These are phyloP conservation scores for Trogon surrucura DNA, from an alignment of 2,113 vertebrate genomes.

Conservation along the genomic window DNA sequence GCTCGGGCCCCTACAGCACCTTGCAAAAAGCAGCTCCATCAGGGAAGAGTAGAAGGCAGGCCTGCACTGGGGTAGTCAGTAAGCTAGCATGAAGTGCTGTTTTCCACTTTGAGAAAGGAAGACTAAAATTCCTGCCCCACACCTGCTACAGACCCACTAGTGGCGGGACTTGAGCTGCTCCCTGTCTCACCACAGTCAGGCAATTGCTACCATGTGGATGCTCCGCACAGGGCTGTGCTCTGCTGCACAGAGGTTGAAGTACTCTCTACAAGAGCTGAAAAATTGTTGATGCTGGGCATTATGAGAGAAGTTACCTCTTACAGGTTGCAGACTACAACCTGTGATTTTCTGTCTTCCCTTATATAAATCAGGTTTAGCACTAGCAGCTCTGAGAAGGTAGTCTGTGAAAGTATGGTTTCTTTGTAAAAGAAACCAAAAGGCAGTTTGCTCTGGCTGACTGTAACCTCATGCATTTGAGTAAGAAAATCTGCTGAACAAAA, in stretches of 20 bases:
- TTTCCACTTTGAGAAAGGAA: background rate
- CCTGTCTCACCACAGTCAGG: background rate
- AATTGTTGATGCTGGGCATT: background rate
- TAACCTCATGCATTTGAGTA: background rate
- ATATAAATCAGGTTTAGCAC: background rate
- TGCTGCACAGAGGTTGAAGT: background rate
- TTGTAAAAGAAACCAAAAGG: background rate
- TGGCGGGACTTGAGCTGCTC: background rate
- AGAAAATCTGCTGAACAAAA: background rate
- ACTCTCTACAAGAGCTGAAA: background rate
- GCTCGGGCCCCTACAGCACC: background rate
- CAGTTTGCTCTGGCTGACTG: background rate
- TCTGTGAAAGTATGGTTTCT: background rate
- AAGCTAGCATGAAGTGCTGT: background rate
- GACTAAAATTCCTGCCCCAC: background rate
- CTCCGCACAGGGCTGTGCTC: background rate
- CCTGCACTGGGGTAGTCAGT: background rate
- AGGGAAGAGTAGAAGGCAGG: background rate
- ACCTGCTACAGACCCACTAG: fast-evolving
- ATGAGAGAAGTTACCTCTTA: background rate
- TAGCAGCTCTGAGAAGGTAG: background rate
- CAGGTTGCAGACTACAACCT: background rate
- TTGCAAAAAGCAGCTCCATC: background rate
- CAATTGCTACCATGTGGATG: background rate
- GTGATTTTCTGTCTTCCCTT: background rate